Evolutionary conservation across 2,888 invertebrate species (phyloP), one percentile per base, ranked within the genome.

Genomic region (Mimachlamys varia): DNA sequence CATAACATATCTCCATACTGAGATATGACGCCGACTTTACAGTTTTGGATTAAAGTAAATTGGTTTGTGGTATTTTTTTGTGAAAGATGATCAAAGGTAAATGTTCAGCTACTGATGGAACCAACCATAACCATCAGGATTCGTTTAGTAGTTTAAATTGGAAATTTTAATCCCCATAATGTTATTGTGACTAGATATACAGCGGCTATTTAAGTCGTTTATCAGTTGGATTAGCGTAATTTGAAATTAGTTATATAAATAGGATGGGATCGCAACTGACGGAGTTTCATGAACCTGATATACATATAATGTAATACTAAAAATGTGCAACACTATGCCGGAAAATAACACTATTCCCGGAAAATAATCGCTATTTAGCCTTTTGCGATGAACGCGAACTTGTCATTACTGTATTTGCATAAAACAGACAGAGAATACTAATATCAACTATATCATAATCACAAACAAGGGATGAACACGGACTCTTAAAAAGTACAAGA

Each of bases 1-100:
- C 76, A 76, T 76, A 76, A 15, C n/a, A n/a, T n/a, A n/a, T n/a
- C n/a, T n/a, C n/a, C n/a, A n/a, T n/a, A n/a, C 76, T 27, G 27
- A 0, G 76, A 76, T 76, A 76, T 15, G 76, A 76, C 76, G 76
- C 76, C 76, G 76, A 76, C 76, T 33, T 76, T 76, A 76, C 76
- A 76, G 76, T 76, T 76, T 76, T 76, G 76, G 76, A 76, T 76
- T 76, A 76, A 76, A 76, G 76, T 76, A 76, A 76, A 76, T 76
- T 76, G 76, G 76, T 76, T 76, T 76, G 76, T 2, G 76, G 76
- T 76, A 76, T 76, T 76, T 76, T 58, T 76, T 76, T 76, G 76
- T 76, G 33, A 76, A 76, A 27, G 33, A 76, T 76, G 76, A 76
- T 76, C 76, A 76, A 76, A 76, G 76, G 33, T 15, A 76, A 76